Evolutionary conservation across 2,113 vertebrate genomes (phyloP), one percentile per base, ranked within the genome.

Genomic region (Pagrus major): DNA sequence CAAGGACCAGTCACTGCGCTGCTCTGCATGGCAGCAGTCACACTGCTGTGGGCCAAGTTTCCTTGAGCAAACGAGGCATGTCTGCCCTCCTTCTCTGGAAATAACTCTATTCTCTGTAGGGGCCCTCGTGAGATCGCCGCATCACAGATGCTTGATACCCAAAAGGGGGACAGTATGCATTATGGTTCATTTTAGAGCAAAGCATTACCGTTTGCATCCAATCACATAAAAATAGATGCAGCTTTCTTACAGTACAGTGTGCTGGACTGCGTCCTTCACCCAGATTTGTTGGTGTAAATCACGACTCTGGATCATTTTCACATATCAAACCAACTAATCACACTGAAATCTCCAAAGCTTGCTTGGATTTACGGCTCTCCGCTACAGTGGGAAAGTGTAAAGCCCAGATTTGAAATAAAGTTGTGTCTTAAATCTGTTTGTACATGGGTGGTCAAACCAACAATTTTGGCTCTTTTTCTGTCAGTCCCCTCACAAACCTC

Each of bases 1-100:
- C 91, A 93, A 88, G 63, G 73, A 90, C 54, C 83, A 89, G 86
- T 90, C 89, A 73, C 83, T 88, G 68, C 42, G 27, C 76, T 60
- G 70, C 63, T 76, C 84, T 58, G 80, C 83, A 80, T 92, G 88
- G 88, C 92, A 93, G 83, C 70, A 71, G 83, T 83, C 70, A 23
- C 75, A 71, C 49, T 15, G 71, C 77, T 59, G 51, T n/a, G 61
- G 82, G 91, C 90, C 92, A 92, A 91, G 67, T 92, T 93, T 91
- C 88, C 83, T 81, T 81, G 73, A 67, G 81, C 81, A 83, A 86
- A 83, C 41, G 56, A 89, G 82, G 84, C 88, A 75, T 75, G 70
- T 82, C 82, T 89, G 84, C 81, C 86, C 80, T 91, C 71, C 56
- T 86, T 89, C 83, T 85, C 83, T 87, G 71, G 79, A 88, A 89